Conservation (phyloP, 2,888 invertebrate genomes). For the Cosmia trapezina region DNA sequence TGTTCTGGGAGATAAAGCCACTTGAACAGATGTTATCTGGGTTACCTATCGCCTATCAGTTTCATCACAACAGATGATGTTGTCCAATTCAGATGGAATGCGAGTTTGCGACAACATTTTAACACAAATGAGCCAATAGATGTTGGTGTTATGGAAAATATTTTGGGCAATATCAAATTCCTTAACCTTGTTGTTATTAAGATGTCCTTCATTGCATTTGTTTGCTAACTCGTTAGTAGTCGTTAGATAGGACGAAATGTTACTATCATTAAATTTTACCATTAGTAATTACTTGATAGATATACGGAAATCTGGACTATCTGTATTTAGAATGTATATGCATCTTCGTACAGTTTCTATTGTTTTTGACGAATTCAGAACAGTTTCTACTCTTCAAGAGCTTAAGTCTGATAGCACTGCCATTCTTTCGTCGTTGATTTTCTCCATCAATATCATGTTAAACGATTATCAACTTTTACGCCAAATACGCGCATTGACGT, state of each 20-base stretch:
- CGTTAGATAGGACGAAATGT: background rate
- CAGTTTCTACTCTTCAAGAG: background rate
- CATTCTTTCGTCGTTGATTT: background rate
- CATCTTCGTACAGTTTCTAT: background rate
- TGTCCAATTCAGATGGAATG: constrained; percentile 42
- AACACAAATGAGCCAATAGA: constrained; percentile 32
- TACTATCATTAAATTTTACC: background rate
- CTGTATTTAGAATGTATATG: too few relatives aligned
- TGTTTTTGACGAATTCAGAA: background rate
- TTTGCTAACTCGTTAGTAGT: constrained; percentile 8
- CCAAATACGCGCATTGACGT: too few relatives aligned
- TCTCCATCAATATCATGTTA: background rate
- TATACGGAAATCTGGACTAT: background rate
- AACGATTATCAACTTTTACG: too few relatives aligned
- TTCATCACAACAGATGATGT: constrained; percentile 45
- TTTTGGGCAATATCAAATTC: constrained; percentile 27
- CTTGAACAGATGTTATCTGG: constrained; percentile 45
- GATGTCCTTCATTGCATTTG: constrained; percentile 2
- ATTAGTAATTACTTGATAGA: background rate
- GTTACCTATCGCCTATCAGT: constrained; percentile 35
- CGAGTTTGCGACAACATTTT: constrained; percentile 39
- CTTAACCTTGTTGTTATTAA: constrained; percentile 22
- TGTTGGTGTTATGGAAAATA: constrained; percentile 21
- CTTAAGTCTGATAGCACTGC: background rate
- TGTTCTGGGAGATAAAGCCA: constrained; percentile 24